Evolutionary conservation across 2,113 vertebrate genomes (phyloP), one percentile per base, ranked within the genome.

Genomic region (Prietella phreatophila): DNA sequence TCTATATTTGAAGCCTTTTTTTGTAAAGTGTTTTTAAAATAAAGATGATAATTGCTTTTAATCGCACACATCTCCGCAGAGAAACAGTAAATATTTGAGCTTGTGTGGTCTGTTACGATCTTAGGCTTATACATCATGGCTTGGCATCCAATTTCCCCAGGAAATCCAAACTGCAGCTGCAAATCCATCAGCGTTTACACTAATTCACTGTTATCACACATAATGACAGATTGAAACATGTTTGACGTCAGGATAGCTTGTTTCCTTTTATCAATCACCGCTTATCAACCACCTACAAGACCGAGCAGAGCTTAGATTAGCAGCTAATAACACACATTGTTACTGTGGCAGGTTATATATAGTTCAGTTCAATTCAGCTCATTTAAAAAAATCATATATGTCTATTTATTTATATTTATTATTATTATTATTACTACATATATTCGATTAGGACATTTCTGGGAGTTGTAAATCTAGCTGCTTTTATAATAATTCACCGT

Each of bases 201-300:
- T 85, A 85, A 73, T 88, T 82, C 58, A 69, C 61, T 56, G 84
- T 84, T 76, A 88, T 87, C 78, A 55, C 86, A 47, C 58, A 67
- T 53, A 50, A 87, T 85, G 71, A 83, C 39, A 69, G 50, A 73
- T 19, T 42, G 53, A 71, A 58, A 58, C 53, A 55, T 36, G 79
- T 47, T 61, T 82, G 89, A 85, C 56, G 65, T 89, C 60, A 20
- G 75, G 53, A 73, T 25, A 13, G 30, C 80, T 71, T 71, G 82
- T 80, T 78, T 79, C 56, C 25, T 39, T 82, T 60, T 33, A 82
- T 80, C 50, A 80, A 56, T 56, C 78, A 80, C 78, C 3, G 10
- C 55, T 82, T 82, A 82, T 82, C 55, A 30, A 60, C 79, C 55
- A 82, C 55, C 55, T 25, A 33, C 79, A 61, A 63, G 69, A 69